These are phyloP conservation scores for Trachelus tabidus DNA, from an alignment of 2,888 invertebrate genomes.

Conservation along the genomic window DNA sequence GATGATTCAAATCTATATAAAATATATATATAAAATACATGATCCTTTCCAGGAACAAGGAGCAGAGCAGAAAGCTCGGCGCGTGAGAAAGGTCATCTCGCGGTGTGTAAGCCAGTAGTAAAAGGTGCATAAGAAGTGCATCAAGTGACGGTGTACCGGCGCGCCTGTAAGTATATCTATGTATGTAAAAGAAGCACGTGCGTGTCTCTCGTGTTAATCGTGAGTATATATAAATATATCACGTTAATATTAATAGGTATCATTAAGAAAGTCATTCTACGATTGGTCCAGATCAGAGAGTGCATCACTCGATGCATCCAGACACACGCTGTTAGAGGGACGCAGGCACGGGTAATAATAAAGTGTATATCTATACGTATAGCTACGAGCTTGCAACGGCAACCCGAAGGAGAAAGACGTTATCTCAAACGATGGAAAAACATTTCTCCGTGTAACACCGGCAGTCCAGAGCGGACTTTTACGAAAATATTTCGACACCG, in stretches of 20 bases:
- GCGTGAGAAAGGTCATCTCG: background rate
- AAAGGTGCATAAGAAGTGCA: background rate
- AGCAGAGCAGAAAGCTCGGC: background rate
- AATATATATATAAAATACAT: background rate
- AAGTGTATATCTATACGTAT: background rate
- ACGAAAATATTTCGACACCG: slow-evolving; percentile 18
- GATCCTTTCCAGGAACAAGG: background rate
- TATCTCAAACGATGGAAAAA: background rate
- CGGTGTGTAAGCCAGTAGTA: background rate
- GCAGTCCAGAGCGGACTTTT: slow-evolving; percentile 8
- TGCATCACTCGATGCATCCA: background rate
- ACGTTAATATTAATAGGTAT: background rate
- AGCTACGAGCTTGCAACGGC: background rate
- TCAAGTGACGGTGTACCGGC: background rate
- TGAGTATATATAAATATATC: background rate
- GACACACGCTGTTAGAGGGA: background rate
- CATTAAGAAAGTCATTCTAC: background rate
- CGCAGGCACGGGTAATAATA: background rate
- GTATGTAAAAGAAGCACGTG: background rate
- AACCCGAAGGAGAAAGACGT: background rate
- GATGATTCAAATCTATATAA: background rate
- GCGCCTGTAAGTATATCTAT: background rate
- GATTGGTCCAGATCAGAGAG: background rate
- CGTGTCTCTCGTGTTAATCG: background rate
- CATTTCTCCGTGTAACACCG: background rate